Base-by-base conservation (phyloP, 2,797 vertebrate species). In the Limosa lapponica region DNA sequence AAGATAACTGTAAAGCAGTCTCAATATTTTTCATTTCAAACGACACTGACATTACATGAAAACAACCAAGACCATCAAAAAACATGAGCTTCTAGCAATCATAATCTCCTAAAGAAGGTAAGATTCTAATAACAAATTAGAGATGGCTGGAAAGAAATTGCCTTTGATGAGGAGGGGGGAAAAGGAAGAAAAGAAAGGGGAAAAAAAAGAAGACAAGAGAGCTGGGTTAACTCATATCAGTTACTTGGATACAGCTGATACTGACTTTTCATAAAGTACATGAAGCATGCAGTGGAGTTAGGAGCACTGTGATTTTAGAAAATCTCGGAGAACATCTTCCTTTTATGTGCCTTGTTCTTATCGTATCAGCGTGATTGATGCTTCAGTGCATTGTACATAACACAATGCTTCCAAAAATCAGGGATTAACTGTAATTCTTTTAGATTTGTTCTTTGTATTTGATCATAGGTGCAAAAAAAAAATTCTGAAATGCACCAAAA, bases 1-100 rank as follows among this genome's bases (percentile, higher is more conserved):
- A 25, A 72, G 39, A 39, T 37, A 88, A 51, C 70, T 69, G 8
- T 55, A 73, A 83, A 82, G 32, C 41, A 32, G 49, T 77, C 57
- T 95, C 57, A 95, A 61, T 90, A 89, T 61, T 88, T 93, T 89
- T 89, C 54, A 82, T 79, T 95, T 93, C 79, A 94, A 95, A 93
- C 0, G 1, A 81, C 39, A 37, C 64, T 93, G 62, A 71, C 70
- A 67, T 57, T 61, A 46, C 16, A 15, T 22, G n/a, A 70, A 94
- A 96, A 90, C 58, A 87, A 62, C 44, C n/a, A 67, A 74, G 57
- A 64, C 46, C 81, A 66, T 87, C 48, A 82, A 83, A 85, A 79
- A 22, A 18, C 48, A 54, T 61, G 36, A 58, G 55, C 74, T 81
- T 44, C n/a, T 6, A 39, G 59, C 82, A 90, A 44, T 46, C 30